Base-by-base conservation (phyloP, 2,888 invertebrate species). In the Metopia argyrocephala region DNA sequence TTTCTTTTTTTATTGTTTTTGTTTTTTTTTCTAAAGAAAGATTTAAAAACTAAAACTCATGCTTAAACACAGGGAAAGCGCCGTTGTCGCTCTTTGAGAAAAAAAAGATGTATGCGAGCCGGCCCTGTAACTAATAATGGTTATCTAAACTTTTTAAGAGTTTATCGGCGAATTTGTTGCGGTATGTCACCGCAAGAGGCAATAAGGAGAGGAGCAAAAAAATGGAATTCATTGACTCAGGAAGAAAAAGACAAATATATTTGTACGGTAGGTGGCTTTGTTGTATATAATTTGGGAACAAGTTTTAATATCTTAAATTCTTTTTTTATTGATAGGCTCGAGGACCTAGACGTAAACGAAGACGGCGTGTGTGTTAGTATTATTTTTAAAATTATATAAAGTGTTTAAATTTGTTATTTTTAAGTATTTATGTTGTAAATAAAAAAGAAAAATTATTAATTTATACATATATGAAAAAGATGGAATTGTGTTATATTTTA, bases 221-320 rank as follows among this genome's bases (percentile, higher is more conserved):
- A 76, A 15, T 84, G 84, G 83, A 73, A 65, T 2, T 62, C 7
- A 5, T 69, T 84, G 61, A 64, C 81, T 0, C 50, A 73, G 20
- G 73, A 66, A 12, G 48, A 73, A 12, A 82, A 78, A 23, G 38
- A 78, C 2, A 64, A 64, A 0, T 86, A 82, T 56, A 75, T 79
- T 3, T 65, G 76, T 0, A 79, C 80, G 83, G 85, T 85, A 48
- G 54, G 76, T n/a, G n/a, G n/a, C n/a, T n/a, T n/a, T n/a, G n/a
- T n/a, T n/a, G n/a, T n/a, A n/a, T n/a, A n/a, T n/a, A n/a, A n/a
- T n/a, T n/a, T n/a, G n/a, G n/a, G n/a, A n/a, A n/a, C n/a, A n/a
- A n/a, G n/a, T n/a, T n/a, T n/a, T n/a, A n/a, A n/a, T n/a, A n/a
- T n/a, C n/a, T 20, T 25, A 15, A 1, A 12, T 31, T 12, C 3